Percentiles rank a stretch among this genome's conserved stretches.
phyloP scores from a whole-genome alignment of 2,888 invertebrate species.

The Sericinus montela region DNA sequence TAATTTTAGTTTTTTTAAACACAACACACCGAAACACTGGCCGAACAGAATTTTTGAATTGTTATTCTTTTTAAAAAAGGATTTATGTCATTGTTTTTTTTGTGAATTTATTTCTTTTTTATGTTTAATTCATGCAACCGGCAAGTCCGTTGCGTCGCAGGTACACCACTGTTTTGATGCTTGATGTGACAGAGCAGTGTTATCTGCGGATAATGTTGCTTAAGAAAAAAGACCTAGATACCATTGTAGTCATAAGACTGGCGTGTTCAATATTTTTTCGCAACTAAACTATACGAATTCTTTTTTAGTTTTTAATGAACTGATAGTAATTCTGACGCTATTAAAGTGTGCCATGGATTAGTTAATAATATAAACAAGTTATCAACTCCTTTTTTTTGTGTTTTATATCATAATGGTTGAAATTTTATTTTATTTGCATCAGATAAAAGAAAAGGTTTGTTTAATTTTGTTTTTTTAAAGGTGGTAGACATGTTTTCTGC shows the following conservation, averaged over 20 bases:
- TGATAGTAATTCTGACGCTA: constrained; percentile 6
- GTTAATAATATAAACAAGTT: no score
- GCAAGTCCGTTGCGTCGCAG: background rate
- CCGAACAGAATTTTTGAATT: background rate
- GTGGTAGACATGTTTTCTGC: no score
- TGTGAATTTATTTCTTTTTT: background rate
- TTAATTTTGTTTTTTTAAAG: no score
- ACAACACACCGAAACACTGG: background rate
- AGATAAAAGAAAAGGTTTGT: no score
- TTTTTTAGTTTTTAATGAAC: constrained; percentile 7
- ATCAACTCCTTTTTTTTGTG: no score
- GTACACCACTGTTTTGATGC: background rate
- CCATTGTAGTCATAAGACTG: background rate
- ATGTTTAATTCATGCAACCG: background rate
- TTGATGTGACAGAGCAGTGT: background rate
- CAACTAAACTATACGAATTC: no score
- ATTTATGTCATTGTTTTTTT: constrained; percentile 4
- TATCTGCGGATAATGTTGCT: background rate
- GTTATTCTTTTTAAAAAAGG: no score
- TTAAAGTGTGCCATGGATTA: no score
- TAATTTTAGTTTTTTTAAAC: background rate
- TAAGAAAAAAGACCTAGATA: background rate
- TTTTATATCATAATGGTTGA: no score
- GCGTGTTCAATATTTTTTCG: no score
- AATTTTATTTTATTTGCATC: no score